Base-by-base conservation (phyloP, 2,888 invertebrate species). In the Torymus texanus region DNA sequence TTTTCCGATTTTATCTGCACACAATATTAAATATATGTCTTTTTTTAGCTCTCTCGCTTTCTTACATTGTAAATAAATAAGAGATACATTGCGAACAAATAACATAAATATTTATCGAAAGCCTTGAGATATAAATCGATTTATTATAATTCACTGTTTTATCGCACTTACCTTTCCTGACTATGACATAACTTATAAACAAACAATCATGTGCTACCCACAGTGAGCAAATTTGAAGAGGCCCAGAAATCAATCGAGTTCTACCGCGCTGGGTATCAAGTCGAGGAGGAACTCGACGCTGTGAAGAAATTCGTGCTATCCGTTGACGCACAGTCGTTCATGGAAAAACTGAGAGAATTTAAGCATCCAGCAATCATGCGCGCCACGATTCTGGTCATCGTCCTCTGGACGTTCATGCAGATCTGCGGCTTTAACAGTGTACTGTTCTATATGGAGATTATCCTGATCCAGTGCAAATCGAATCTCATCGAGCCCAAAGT, bases 401-500 rank as follows among this genome's bases (percentile, higher is more conserved):
- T 85, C 0, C 76, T 90, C 0, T 87, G 86, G 71, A 80, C 87
- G 13, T 87, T 88, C 70, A 82, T 85, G 76, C 89, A 89, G 65
- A 58, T 88, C 4, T 84, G 86, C 76, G 90, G 90, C 13, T 68
- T 88, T 0, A 86, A 87, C 65, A 84, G 85, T 2, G 78, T 89
- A 3, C 51, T 86, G 3, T 87, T 86, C 59, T 89, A 89, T 82
- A 87, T 88, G 87, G 89, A 89, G 72, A 84, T 84, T n/a, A 88
- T 89, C 12, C 70, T 89, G 53, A 84, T 21, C 10, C 83, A 83
- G 0, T 86, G 85, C 0, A 56, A 82, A 4, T 85, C 88, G 0
- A 83, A 82, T 0, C 81, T 84, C 2, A 79, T 88, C 3, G 59
- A 82, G 0, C 88, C 89, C 0, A 80, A 87, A 10, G 74, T 78